Percentiles rank a stretch among this genome's conserved stretches.
These are phyloP conservation scores for Megastigmus dorsalis DNA, from an alignment of 2,888 invertebrate genomes.

Conservation along the genomic window DNA sequence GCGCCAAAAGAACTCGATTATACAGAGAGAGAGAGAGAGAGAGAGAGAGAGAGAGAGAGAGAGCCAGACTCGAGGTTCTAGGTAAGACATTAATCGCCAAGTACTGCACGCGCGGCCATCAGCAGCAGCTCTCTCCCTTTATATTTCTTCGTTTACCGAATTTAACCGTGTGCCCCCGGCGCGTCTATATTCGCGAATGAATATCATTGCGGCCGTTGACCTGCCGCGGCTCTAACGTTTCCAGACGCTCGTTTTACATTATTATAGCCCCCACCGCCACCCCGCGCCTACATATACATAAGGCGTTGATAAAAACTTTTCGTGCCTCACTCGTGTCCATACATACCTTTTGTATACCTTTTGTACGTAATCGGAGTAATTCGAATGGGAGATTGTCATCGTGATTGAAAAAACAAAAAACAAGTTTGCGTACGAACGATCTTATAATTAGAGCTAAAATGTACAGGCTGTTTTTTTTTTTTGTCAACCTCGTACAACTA, in stretches of 20 bases:
- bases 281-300: no score
- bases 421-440: no score
- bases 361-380: not conserved
- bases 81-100: conserved; percentile 28
- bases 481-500: no score
- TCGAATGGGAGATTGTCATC: no score
- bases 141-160: not conserved
- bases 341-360: not conserved
- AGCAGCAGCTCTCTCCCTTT: not conserved
- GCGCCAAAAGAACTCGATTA: conserved; percentile 38
- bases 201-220: conserved; percentile 16
- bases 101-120: no score
- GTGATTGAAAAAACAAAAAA: no score
- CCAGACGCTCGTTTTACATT: not conserved
- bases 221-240: not conserved
- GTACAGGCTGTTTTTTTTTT: no score
- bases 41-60: no score
- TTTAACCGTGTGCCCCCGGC: conserved; percentile 32
- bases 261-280: no score
- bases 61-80: conserved; percentile 23
- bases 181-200: not conserved
- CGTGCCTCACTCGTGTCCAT: no score
- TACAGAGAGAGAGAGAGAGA: no score
- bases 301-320: not conserved
- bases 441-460: no score